Percentiles rank a stretch among this genome's conserved stretches.
These are phyloP conservation scores for Clusia tigrina DNA, from an alignment of 2,888 invertebrate species.

Conservation along the genomic window DNA sequence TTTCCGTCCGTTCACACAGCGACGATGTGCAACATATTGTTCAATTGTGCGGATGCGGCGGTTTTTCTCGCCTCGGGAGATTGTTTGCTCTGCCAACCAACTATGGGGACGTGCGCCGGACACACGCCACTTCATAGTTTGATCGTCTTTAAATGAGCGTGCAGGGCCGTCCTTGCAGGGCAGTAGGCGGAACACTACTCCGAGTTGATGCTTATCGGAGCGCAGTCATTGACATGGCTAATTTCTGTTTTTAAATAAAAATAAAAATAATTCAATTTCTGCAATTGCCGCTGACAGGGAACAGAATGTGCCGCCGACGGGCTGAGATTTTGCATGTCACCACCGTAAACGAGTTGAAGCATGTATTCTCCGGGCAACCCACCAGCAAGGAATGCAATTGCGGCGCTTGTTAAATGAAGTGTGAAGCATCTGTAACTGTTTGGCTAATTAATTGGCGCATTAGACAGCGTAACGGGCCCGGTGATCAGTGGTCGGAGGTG, in stretches of 20 bases:
- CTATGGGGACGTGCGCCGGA: constrained; percentile 42
- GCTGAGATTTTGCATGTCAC: constrained; percentile 9
- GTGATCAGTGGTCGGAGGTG: no score
- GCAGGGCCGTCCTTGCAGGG: constrained; percentile 19
- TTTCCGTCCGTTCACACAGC: constrained; percentile 46
- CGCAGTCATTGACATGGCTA: constrained; percentile 58
- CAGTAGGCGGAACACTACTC: constrained; percentile 29
- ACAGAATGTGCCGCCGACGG: constrained; percentile 25
- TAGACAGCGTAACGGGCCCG: no score
- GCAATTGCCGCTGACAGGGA: constrained; percentile 46
- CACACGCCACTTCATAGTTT: constrained; percentile 44
- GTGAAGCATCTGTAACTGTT: constrained; percentile 37
- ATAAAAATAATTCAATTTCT: constrained; percentile 63
- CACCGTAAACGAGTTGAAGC: background rate
- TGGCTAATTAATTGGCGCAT: constrained; percentile 34
- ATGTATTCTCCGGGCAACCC: background rate
- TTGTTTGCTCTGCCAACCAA: constrained; percentile 35
- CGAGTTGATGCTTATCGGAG: constrained; percentile 25
- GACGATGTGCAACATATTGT: constrained; percentile 48
- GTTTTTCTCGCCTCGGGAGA: constrained; percentile 63
- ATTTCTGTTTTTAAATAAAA: constrained; percentile 57
- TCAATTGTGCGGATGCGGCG: constrained; percentile 47
- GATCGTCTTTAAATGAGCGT: constrained; percentile 39
- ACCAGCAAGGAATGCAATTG: background rate
- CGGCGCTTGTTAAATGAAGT: constrained; percentile 35